phyloP scores from a whole-genome alignment of 2,113 vertebrate species.

The Chrysemys picta region DNA sequence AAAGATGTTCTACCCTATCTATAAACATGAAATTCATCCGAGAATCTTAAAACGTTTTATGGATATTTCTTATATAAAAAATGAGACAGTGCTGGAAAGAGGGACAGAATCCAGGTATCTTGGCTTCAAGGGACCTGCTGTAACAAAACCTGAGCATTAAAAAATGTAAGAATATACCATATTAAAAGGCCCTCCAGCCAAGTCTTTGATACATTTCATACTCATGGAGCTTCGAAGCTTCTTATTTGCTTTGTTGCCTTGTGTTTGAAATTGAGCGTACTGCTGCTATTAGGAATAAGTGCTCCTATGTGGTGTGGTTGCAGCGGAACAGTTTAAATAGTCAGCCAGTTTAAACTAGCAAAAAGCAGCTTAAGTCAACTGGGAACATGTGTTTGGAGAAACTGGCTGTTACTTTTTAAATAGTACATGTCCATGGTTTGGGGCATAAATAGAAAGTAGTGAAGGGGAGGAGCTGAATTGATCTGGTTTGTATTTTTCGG shows the following conservation, averaged over 20 bases:
- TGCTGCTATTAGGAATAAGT: background rate
- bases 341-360: background rate
- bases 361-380: background rate
- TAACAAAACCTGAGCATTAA: background rate
- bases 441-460: fast-evolving
- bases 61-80: background rate
- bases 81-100: background rate
- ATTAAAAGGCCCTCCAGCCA: background rate
- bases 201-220: background rate
- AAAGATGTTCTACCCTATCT: background rate
- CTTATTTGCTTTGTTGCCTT: background rate
- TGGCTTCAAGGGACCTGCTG: background rate
- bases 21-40: background rate
- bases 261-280: background rate
- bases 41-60: background rate
- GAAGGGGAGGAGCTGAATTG: background rate
- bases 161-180: background rate
- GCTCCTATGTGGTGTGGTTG: background rate
- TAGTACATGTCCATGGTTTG: background rate
- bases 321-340: background rate
- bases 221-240: background rate
- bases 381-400: background rate
- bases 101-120: background rate
- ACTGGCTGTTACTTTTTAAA: background rate
- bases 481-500: background rate